Evolutionary conservation across 2,888 invertebrate genomes (phyloP), one percentile per base, ranked within the genome.

Genomic region (Chymomyza caudatula): DNA sequence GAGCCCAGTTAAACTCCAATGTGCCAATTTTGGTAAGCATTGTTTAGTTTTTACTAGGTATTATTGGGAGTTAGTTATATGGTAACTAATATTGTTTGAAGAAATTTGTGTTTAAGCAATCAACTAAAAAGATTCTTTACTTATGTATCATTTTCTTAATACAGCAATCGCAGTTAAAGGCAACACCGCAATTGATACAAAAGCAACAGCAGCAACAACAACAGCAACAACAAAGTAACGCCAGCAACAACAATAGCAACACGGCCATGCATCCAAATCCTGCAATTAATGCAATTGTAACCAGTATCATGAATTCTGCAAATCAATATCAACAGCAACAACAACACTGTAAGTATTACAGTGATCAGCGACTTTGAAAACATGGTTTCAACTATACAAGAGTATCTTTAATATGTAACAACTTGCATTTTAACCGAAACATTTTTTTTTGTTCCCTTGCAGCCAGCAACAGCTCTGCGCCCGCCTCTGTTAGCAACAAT

Each of bases 241-340:
- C 63, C 47, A 74, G 66, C 54, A 70, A 74, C 53, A 72, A 66
- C 47, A 78, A 70, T 42, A 77, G 71, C 57, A 78, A 75, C 25
- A 79, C 86, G 66, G 78, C 89, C 63, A 81, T 89, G 71, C 87
- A 90, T 78, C 82, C 89, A 22, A 92, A 92, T 76, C 88, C 90
- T 37, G 94, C 94, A 64, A 95, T 95, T 78, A 95, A 93, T 88
- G 95, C 95, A 57, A 92, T 96, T 77, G 94, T 95, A 69, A 95
- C 94, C 71, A 95, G 95, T 88, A 93, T 96, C 44, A 95, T 95
- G 94, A 95, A 95, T 88, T 95, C 95, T 6, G 95, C 95, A 49
- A 95, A 95, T 89, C 95, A 95, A 88, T 95, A 95, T 89, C 94
- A 94, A 87, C 93, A 93, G 76, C 89, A 89, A 23, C 88, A 89